Evolutionary conservation across 2,888 invertebrate species (phyloP).

Genomic region (Xestia ashworthii): DNA sequence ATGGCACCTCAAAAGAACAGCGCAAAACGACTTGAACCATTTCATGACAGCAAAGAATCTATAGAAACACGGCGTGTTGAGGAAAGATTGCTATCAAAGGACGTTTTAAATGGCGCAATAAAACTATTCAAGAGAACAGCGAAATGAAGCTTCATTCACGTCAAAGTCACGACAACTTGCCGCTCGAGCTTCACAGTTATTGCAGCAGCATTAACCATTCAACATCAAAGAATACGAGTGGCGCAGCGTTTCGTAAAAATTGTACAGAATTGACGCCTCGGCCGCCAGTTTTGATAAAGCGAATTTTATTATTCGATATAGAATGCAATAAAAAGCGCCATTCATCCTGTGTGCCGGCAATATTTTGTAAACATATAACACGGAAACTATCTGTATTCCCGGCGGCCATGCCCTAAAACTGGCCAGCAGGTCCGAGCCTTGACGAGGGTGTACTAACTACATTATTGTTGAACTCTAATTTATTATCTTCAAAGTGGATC

Average conservation of each 20-base stretch:
- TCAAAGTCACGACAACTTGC: constrained; percentile 27
- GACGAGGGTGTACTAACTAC: constrained; percentile 64
- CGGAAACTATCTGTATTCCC: constrained; percentile 55
- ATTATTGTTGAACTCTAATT: constrained; percentile 64
- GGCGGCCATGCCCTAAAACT: constrained; percentile 43
- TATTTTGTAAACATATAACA: constrained; percentile 63
- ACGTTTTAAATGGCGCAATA: constrained; percentile 54
- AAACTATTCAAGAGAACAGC: constrained; percentile 52
- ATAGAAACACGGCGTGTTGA: constrained; percentile 52
- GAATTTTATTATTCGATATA: constrained; percentile 64
- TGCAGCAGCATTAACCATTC: constrained; percentile 58
- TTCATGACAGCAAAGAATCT: constrained; percentile 44
- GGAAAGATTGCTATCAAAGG: constrained; percentile 60
- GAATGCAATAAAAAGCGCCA: constrained; percentile 66
- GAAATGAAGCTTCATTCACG: constrained; percentile 56
- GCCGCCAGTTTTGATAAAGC: constrained; percentile 57
- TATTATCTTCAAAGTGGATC: constrained; percentile 61
- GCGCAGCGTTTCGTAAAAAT: constrained; percentile 46
- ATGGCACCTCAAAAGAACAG: constrained; percentile 49
- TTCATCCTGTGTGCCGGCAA: constrained; percentile 55
- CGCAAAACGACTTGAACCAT: constrained; percentile 42
- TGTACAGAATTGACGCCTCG: constrained; percentile 40
- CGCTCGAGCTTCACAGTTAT: constrained; percentile 39
- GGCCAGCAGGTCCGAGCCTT: constrained; percentile 32
- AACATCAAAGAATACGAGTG: constrained; percentile 54